Percentiles rank a stretch among this genome's conserved stretches.
These are phyloP conservation scores for Monoplex corrugatus DNA, from an alignment of 2,888 invertebrate species.

Conservation along the genomic window DNA sequence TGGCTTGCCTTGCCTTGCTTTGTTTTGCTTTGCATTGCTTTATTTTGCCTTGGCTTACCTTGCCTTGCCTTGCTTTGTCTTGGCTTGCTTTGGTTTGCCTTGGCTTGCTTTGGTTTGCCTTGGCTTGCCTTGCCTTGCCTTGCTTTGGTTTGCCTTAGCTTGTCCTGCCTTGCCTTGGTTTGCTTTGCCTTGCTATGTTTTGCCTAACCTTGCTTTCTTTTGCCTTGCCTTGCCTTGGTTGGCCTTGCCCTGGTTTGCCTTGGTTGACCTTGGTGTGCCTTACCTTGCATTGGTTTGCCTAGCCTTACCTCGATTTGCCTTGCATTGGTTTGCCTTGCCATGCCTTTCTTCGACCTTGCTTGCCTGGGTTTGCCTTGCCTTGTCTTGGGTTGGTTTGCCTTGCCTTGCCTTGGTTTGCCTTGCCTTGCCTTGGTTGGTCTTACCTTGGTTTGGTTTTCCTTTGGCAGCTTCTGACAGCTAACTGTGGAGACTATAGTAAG, in stretches of 20 bases:
- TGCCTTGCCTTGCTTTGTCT: too few relatives aligned
- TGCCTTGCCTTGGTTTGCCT: background rate
- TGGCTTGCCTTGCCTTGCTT: too few relatives aligned
- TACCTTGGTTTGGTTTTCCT: background rate
- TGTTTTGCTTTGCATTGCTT: too few relatives aligned
- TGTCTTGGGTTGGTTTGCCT: background rate
- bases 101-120: too few relatives aligned
- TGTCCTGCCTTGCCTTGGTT: background rate
- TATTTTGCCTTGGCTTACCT: too few relatives aligned
- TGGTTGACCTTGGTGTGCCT: background rate
- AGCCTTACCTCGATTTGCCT: background rate
- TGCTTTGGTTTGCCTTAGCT: background rate
- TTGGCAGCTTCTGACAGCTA: too few relatives aligned
- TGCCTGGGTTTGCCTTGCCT: background rate
- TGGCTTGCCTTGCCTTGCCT: too few relatives aligned
- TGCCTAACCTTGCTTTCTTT: background rate
- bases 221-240: background rate
- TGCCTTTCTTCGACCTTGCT: background rate
- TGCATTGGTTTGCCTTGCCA: background rate
- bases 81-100: too few relatives aligned
- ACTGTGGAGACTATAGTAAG: too few relatives aligned
- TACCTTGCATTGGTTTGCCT: background rate
- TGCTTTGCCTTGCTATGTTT: background rate
- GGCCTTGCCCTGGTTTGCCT: background rate
- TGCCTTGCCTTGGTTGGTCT: background rate